Conservation (phyloP, 2,888 invertebrate species). For the Dolichopus griseipennis region DNA sequence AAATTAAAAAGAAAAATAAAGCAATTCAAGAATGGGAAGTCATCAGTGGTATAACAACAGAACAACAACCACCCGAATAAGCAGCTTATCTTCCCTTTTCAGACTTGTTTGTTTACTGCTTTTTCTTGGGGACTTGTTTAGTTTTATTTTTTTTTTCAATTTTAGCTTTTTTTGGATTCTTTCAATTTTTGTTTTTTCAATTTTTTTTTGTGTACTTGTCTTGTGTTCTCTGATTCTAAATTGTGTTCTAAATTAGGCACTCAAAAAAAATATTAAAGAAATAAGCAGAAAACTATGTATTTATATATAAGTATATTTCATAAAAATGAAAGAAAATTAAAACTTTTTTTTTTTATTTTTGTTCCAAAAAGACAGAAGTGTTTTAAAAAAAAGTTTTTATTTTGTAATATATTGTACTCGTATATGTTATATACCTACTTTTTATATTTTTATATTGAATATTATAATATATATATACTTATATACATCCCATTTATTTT, state of each 20-base stretch:
- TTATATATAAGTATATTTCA: no score
- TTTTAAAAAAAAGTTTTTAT: no score
- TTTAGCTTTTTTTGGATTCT: no score
- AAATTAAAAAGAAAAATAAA: background rate
- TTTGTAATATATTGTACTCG: no score
- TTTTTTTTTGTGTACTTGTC: background rate
- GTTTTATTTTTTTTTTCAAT: background rate
- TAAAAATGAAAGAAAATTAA: no score
- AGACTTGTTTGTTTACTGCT: conserved; percentile 22
- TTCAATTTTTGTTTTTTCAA: no score
- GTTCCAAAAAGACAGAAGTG: no score
- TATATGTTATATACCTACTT: no score
- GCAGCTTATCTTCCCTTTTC: conserved; percentile 35
- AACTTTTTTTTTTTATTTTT: no score
- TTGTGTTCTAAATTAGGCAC: background rate
- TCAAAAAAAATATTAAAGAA: background rate
- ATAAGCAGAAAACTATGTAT: background rate
- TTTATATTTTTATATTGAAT: no score
- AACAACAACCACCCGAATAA: conserved; percentile 21
- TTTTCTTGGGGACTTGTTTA: conserved; percentile 8
- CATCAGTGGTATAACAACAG: background rate
- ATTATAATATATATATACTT: no score
- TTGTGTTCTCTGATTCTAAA: conserved; percentile 2
- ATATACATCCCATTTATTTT: no score
- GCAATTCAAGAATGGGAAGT: background rate